These are phyloP conservation scores for Vanacampus margaritifer DNA, from an alignment of 2,113 vertebrate genomes.

Conservation along the genomic window DNA sequence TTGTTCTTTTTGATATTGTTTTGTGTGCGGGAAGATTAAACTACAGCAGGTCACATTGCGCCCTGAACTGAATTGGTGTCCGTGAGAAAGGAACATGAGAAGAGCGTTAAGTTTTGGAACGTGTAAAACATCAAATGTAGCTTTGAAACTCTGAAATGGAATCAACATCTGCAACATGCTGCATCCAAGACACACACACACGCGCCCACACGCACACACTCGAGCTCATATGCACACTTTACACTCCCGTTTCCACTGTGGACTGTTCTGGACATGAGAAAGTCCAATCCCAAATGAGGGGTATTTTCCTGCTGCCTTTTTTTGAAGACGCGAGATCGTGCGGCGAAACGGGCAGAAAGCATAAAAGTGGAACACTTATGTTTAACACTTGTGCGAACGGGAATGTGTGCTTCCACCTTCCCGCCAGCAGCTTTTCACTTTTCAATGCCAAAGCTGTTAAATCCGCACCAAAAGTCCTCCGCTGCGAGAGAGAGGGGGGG, in stretches of 20 bases:
- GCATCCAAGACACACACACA: not conserved
- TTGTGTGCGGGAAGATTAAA: too few species aligned
- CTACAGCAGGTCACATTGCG: too few species aligned
- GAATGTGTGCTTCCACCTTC: constrained; percentile 13
- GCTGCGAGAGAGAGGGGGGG: constrained; percentile 28
- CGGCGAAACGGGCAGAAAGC: constrained; percentile 35
- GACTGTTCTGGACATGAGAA: constrained; percentile 29
- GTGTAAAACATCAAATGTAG: not conserved
- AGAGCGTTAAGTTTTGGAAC: not conserved
- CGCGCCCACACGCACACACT: not conserved
- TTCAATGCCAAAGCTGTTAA: constrained; percentile 56
- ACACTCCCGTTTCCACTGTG: constrained; percentile 26
- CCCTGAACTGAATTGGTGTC: too few species aligned
- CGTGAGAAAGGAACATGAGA: not conserved
- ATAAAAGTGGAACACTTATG: constrained; percentile 50
- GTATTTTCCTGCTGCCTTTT: constrained; percentile 1
- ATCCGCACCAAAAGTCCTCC: constrained; percentile 45
- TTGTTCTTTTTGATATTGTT: too few species aligned
- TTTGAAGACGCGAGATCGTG: constrained; percentile 26
- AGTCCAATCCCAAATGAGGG: constrained; percentile 31
- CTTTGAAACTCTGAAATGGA: not conserved
- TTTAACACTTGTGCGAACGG: constrained; percentile 59
- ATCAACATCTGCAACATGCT: not conserved
- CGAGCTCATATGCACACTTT: not conserved
- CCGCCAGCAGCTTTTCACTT: constrained; percentile 47